Conservation (phyloP, 2,113 vertebrate genomes). For the Dinomys branickii region DNA sequence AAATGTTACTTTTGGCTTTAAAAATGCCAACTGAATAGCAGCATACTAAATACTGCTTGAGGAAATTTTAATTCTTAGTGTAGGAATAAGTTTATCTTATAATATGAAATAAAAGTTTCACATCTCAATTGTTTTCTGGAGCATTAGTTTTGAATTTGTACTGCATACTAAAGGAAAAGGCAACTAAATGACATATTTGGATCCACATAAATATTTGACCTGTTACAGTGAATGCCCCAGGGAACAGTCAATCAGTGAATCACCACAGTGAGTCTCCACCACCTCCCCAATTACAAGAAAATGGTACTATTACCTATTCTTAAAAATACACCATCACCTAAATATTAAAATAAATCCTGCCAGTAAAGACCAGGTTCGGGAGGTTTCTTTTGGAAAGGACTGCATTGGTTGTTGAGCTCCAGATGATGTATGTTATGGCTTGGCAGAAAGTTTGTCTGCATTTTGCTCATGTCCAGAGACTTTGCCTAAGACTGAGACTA, state of each 20-base stretch:
- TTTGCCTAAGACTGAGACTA: too few relatives aligned
- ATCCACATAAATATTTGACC: neutral
- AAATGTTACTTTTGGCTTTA: slow-evolving; percentile 20
- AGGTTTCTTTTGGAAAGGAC: too few relatives aligned
- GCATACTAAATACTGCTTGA: neutral
- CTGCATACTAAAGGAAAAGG: neutral
- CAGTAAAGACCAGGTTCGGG: too few relatives aligned
- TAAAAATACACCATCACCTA: neutral
- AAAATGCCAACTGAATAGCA: neutral
- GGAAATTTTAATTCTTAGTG: slow-evolving; percentile 9
- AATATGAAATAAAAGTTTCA: slow-evolving; percentile 19
- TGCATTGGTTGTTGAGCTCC: too few relatives aligned
- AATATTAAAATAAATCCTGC: slow-evolving; percentile 31
- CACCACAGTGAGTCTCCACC: neutral
- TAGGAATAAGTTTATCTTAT: neutral
- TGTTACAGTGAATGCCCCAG: neutral
- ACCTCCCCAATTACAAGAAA: neutral
- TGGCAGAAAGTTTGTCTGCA: too few relatives aligned
- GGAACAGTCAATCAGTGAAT: neutral
- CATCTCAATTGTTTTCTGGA: slow-evolving; percentile 1
- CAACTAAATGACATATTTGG: neutral
- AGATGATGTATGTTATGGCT: too few relatives aligned
- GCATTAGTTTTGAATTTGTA: neutral
- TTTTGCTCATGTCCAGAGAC: too few relatives aligned
- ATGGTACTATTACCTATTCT: neutral